A percentile compares a stretch with the other conserved stretches of the same genome.
phyloP scores from a whole-genome alignment of 2,113 vertebrate species.

The Pachyramphus minor region DNA sequence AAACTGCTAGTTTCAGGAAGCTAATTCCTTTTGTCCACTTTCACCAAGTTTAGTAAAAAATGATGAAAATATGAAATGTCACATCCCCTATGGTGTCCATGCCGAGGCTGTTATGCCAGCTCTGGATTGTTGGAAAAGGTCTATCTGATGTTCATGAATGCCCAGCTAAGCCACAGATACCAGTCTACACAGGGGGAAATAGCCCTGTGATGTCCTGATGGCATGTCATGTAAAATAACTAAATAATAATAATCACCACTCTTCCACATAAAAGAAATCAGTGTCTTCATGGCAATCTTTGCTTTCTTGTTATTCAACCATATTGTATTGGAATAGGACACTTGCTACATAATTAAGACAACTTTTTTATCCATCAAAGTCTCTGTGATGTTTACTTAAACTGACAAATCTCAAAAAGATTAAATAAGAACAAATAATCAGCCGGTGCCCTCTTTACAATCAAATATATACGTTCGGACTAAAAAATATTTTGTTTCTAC shows the following conservation, averaged over 20 bases:
- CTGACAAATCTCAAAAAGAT: background rate
- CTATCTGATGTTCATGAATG: rapidly evolving
- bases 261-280: background rate
- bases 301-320: background rate
- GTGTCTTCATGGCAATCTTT: background rate
- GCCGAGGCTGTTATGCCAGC: background rate
- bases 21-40: background rate
- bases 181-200: rapidly evolving
- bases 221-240: background rate
- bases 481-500: background rate
- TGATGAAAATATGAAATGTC: background rate
- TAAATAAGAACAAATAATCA: background rate
- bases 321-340: background rate
- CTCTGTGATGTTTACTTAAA: background rate
- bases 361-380: background rate
- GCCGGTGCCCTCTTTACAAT: background rate
- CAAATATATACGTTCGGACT: background rate
- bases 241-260: background rate
- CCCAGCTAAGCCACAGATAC: background rate
- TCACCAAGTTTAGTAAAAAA: background rate
- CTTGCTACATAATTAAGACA: background rate
- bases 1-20: background rate
- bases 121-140: background rate
- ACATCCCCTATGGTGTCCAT: background rate
- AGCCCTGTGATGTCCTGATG: background rate